Percentiles rank a stretch among this genome's conserved stretches.
Evolutionary conservation across 2,888 invertebrate genomes (phyloP).

Genomic region (Blastobasis lacticolella): DNA sequence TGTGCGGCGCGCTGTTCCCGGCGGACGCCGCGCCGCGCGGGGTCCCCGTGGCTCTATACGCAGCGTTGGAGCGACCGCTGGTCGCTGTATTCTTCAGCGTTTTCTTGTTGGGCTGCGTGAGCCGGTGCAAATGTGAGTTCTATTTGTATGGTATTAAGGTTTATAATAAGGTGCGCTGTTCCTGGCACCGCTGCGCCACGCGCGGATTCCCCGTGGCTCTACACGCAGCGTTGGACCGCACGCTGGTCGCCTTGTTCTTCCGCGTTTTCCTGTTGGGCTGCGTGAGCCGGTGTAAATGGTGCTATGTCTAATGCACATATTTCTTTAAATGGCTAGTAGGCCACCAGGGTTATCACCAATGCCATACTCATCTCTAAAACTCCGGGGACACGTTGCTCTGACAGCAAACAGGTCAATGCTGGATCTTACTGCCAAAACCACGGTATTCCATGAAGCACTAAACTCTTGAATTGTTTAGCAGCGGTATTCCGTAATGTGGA

Average conservation of each 20-base stretch:
- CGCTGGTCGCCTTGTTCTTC: slow-evolving; percentile 45
- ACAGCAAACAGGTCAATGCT: too few relatives aligned
- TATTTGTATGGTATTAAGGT: too few relatives aligned
- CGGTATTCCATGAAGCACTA: too few relatives aligned
- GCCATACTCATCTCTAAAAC: too few relatives aligned
- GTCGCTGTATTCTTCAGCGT: slow-evolving; percentile 47
- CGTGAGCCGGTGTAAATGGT: slow-evolving; percentile 47
- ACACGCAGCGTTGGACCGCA: slow-evolving; percentile 45
- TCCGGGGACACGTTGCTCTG: too few relatives aligned
- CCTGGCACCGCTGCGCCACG: slow-evolving; percentile 35
- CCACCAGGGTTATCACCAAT: too few relatives aligned
- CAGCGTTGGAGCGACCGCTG: slow-evolving; percentile 42
- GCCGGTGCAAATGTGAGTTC: slow-evolving; percentile 49
- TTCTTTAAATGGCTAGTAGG: too few relatives aligned
- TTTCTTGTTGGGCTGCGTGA: slow-evolving; percentile 53
- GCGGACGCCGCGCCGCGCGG: slow-evolving; percentile 26
- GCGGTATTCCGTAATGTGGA: too few relatives aligned
- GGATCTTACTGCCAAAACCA: too few relatives aligned
- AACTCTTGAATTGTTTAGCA: too few relatives aligned
- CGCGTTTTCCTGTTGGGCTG: slow-evolving; percentile 54
- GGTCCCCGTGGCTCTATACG: slow-evolving; percentile 42
- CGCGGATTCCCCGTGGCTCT: slow-evolving; percentile 34
- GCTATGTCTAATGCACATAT: too few relatives aligned
- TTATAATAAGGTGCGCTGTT: slow-evolving; percentile 32
- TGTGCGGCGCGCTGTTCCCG: slow-evolving; percentile 42